Evolutionary conservation across 2,797 vertebrate species (phyloP), one percentile per base, ranked within the genome.

Genomic region (Pampus argenteus): DNA sequence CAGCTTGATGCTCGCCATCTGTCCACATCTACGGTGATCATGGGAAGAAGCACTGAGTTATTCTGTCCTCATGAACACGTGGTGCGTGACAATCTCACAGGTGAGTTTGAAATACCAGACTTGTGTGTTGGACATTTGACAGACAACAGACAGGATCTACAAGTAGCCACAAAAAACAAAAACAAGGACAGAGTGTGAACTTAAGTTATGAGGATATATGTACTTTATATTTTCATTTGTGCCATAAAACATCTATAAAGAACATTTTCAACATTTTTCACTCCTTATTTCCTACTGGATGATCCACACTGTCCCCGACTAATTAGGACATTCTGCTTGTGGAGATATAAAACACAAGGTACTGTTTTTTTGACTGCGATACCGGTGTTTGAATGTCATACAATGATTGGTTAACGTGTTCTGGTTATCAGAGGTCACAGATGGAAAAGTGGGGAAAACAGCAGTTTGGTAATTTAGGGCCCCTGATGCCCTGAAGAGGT

Each of bases 331-430:
- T 5, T 79, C 50, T 86, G 86, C 22, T 66, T 23, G 56, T 47
- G 28, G 60, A 87, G 83, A 88, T 81, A 86, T 56, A 76, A 84
- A 82, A 73, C 82, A 64, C 59, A 71, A 36, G 2, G 45, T 87
- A 90, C 86, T 86, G 89, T 89, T 89, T 88, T 88, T 89, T 71
- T 56, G 50, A 44, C 51, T 52, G 23, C 74, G 83, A 88, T 81
- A 80, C 59, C 17, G 0, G 42, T 71, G 60, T 68, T 50, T 83
- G 62, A 82, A 64, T 40, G 68, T 65, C 71, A 78, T 65, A 88
- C 86, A 85, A 87, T 82, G 81, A 79, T 63, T 74, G 58, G 68
- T 80, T 82, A 82, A 81, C 75, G 71, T 71, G 74, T 54, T 57
- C 54, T 62, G 47, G 59, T 89, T 85, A 89, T 91, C 81, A 66